Conservation (phyloP, 2,888 invertebrate species). For the Oscheius sp. region DNA sequence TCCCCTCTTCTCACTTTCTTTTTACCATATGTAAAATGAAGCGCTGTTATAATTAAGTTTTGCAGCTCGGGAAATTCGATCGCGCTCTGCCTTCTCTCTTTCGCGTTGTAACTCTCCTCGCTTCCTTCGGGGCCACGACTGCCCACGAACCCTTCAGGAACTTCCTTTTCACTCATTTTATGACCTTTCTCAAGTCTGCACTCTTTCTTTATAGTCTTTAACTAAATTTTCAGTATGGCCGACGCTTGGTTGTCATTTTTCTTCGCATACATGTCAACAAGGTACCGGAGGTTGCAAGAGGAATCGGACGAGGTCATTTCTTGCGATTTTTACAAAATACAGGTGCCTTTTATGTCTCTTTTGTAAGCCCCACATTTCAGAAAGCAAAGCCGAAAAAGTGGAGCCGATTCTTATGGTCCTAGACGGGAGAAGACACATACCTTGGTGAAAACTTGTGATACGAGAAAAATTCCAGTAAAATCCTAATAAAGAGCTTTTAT, state of each 20-base stretch:
- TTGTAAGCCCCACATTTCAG: neutral
- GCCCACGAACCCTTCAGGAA: neutral
- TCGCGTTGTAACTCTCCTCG: neutral
- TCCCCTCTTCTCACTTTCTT: no score
- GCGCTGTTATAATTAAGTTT: no score
- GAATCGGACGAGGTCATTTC: conserved; percentile 9
- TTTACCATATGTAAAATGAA: no score
- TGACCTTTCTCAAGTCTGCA: conserved; percentile 1
- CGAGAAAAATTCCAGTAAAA: no score
- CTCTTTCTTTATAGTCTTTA: neutral
- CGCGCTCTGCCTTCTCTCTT: neutral
- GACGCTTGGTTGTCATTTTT: conserved; percentile 35
- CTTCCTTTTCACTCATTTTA: conserved; percentile 14
- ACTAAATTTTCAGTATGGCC: conserved; percentile 22
- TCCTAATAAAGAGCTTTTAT: no score
- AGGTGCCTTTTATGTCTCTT: neutral
- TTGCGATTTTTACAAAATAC: conserved; percentile 6
- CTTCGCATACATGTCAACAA: conserved; percentile 31
- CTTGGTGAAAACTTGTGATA: no score
- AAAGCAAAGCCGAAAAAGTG: neutral
- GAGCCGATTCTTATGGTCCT: no score
- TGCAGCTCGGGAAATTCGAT: neutral
- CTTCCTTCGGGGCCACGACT: neutral
- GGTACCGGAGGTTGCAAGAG: conserved; percentile 23
- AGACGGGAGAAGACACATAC: no score